Percentiles rank a stretch among this genome's conserved stretches.
Evolutionary conservation across 2,888 invertebrate species (phyloP).

Genomic region (Lasioglossum pauxillum): DNA sequence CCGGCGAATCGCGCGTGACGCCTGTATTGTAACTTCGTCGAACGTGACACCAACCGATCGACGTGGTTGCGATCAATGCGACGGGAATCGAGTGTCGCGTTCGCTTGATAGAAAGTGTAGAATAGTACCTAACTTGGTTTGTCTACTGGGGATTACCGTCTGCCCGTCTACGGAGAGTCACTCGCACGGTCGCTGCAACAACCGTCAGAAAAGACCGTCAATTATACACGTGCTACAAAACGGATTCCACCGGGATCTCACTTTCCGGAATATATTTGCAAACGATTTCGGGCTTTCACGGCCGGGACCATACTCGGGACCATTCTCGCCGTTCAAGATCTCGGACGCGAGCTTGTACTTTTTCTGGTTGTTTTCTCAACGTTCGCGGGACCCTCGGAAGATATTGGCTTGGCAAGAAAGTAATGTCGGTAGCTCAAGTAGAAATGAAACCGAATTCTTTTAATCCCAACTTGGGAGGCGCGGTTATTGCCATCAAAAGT

Average conservation of each 20-base stretch:
- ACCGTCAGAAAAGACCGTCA: conserved; percentile 85
- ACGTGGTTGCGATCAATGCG: not conserved
- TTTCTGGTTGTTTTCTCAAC: not conserved
- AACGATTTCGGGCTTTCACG: not conserved
- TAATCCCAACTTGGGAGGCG: too few relatives aligned
- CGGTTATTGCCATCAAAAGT: too few relatives aligned
- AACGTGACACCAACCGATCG: conserved; percentile 27
- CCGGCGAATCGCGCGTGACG: not conserved
- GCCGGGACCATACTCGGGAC: too few relatives aligned
- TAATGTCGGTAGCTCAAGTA: too few relatives aligned
- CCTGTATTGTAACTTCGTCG: not conserved
- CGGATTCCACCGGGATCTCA: conserved; percentile 63
- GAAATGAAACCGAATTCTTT: too few relatives aligned
- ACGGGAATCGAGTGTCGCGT: conserved; percentile 43
- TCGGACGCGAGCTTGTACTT: rapidly evolving
- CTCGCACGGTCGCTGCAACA: conserved; percentile 96
- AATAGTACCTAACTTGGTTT: conserved; percentile 83
- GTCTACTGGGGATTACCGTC: conserved; percentile 84
- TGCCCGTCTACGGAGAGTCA: conserved; percentile 94
- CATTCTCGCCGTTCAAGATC: not conserved
- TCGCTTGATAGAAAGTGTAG: conserved; percentile 74
- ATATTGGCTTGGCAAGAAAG: too few relatives aligned
- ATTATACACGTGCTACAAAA: conserved; percentile 69
- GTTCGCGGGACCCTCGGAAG: too few relatives aligned
- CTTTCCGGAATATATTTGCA: conserved; percentile 22